Conservation (phyloP, 64 coral and sea anemone species). For the Montipora cactus region DNA sequence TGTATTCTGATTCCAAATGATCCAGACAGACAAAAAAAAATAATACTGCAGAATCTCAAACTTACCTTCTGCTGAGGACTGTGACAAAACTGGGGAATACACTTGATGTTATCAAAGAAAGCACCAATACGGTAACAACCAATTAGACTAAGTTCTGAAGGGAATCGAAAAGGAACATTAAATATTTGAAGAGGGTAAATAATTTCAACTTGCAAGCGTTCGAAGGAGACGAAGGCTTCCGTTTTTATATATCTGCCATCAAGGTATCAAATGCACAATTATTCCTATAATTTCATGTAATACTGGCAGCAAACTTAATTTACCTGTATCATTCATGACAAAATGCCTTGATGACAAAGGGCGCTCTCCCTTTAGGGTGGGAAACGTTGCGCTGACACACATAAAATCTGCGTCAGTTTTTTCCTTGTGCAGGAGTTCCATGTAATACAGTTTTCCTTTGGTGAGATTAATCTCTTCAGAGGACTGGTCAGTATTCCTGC, state of each 20-base stretch:
- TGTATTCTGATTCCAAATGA: no score
- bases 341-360: constrained; percentile 73
- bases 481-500: constrained; percentile 25
- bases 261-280: no score
- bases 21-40: neutral
- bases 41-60: neutral
- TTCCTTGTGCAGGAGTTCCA: constrained; percentile 78
- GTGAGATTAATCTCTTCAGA: constrained; percentile 55
- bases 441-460: constrained; percentile 63
- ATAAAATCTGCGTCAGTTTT: constrained; percentile 14
- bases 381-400: constrained; percentile 60
- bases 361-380: constrained; percentile 10
- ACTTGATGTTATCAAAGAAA: neutral
- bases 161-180: neutral
- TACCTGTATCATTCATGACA: constrained; percentile 38
- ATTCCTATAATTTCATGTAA: neutral
- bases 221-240: no score
- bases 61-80: constrained; percentile 19
- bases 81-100: neutral
- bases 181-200: no score
- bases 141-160: neutral
- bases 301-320: neutral
- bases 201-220: no score
- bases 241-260: no score
- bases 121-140: neutral